A percentile compares a stretch with the other conserved stretches of the same genome.
phyloP scores from a whole-genome alignment of 2,113 vertebrate species.

The Xyliphius kryptos region DNA sequence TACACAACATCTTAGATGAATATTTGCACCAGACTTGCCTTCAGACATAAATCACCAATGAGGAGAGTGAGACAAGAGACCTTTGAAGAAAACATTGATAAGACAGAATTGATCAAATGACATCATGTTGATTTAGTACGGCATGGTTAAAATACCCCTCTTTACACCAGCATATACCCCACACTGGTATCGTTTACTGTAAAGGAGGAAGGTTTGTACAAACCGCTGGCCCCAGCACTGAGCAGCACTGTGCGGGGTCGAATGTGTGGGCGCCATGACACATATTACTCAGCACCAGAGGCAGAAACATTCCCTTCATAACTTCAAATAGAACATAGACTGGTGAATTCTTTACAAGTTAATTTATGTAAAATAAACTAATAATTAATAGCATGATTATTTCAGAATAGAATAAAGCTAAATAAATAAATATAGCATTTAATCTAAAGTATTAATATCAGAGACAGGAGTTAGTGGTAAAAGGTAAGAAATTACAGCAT shows the following conservation, averaged over 20 bases:
- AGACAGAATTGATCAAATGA: too few species aligned
- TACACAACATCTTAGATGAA: too few species aligned
- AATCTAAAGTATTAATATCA: neutral
- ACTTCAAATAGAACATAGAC: neutral
- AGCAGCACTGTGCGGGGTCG: slow-evolving; percentile 43
- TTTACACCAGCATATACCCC: slow-evolving; percentile 9
- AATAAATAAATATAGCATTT: too few species aligned
- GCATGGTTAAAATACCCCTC: slow-evolving; percentile 20
- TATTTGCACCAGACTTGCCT: too few species aligned
- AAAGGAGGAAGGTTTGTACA: slow-evolving; percentile 51
- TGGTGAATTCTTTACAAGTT: slow-evolving; percentile 7
- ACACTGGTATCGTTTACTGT: slow-evolving; percentile 56
- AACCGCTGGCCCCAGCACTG: slow-evolving; percentile 40
- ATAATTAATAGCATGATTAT: too few species aligned
- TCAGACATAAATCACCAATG: too few species aligned
- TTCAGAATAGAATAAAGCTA: too few species aligned
- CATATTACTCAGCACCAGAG: slow-evolving; percentile 65
- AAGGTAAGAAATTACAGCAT: slow-evolving; percentile 12
- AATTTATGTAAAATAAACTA: too few species aligned
- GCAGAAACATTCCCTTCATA: slow-evolving; percentile 28
- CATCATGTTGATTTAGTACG: neutral
- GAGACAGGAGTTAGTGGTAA: slow-evolving; percentile 3
- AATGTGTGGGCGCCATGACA: slow-evolving; percentile 48
- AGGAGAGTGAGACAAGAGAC: too few species aligned
- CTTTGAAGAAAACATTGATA: too few species aligned